Base-by-base conservation (phyloP, 2,113 vertebrate species). In the Macrotus californicus region DNA sequence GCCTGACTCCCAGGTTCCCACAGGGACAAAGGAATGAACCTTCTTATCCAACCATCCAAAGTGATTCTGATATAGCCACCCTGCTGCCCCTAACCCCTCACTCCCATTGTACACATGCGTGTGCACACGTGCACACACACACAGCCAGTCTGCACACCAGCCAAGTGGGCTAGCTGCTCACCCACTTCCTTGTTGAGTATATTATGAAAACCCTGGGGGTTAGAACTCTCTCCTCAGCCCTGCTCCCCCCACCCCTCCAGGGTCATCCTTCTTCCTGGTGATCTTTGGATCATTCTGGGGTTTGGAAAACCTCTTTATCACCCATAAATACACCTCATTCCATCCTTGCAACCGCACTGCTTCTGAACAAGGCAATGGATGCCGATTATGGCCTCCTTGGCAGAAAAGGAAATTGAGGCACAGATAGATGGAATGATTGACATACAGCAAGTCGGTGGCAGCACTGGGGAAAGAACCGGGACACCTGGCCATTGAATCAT, bases 321-420 rank as follows among this genome's bases (percentile, higher is more conserved):
- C 54, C 43, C 56, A 31, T 15, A 59, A 19, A 39, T n/a, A 66
- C 26, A 69, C 34, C 24, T 88, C 24, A 24, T 31, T 9, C 14
- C 70, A 54, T 34, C 41, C 64, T n/a, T 59, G 59, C 24, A 59
- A 31, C 64, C 10, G 6, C 36, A 9, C 61, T 34, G 2, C 54
- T 50, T 29, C 10, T 61, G 48, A 56, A 18, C 52, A 59, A 67
- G 43, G 36, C 41, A 12, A 0, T 0, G 5, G 29, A 22, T 31
- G 26, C 48, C 18, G 12, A 8, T 22, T 34, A n/a, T 11, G 31
- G 13, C n/a, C 22, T 91, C 52, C 43, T 24, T 14, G 48, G 39
- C 36, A 50, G n/a, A 72, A 79, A n/a, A 46, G 54, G 82, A 93
- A 93, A 52, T 34, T n/a, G 46, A 61, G 52, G 70, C 43, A 39